phyloP scores from a whole-genome alignment of 37 sponge, comb jelly and placozoan genomes.

The Cliona cf. orientalis region DNA sequence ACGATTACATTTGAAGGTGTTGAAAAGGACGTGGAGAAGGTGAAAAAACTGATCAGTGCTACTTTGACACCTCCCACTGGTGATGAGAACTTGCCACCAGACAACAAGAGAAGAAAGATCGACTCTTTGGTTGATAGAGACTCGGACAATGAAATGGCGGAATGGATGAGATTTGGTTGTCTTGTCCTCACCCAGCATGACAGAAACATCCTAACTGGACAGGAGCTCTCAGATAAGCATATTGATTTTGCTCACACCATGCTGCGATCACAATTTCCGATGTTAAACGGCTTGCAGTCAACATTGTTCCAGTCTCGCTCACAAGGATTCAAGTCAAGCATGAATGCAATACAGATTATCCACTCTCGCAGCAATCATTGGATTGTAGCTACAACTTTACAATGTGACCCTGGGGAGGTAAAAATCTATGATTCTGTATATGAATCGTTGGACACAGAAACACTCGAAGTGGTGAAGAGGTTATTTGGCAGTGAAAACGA shows the following conservation, averaged over 20 bases:
- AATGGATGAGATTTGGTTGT: conserved; percentile 4
- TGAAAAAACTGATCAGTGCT: conserved; percentile 7
- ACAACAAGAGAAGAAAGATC: not conserved
- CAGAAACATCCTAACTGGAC: conserved; percentile 3
- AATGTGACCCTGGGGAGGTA: not conserved
- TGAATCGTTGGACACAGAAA: not conserved
- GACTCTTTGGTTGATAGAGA: not conserved
- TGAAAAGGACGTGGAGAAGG: conserved; percentile 4
- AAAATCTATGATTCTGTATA: not conserved
- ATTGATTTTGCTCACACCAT: conserved; percentile 16
- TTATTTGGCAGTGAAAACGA: not conserved
- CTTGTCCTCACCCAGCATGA: not conserved
- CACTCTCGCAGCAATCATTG: not conserved
- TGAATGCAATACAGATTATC: not conserved
- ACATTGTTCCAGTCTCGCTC: conserved; percentile 8
- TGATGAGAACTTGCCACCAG: not conserved
- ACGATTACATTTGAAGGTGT: conserved; percentile 8
- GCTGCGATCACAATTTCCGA: not conserved
- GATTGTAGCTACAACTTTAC: not conserved
- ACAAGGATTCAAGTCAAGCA: not conserved
- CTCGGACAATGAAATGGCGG: not conserved
- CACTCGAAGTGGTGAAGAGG: not conserved
- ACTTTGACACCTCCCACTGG: not conserved
- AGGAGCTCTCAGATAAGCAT: conserved; percentile 7
- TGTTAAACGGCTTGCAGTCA: conserved; percentile 7